Evolutionary conservation across 1,140 invertebrate species (phyloP).

Genomic region (Drosophila fuyamai): DNA sequence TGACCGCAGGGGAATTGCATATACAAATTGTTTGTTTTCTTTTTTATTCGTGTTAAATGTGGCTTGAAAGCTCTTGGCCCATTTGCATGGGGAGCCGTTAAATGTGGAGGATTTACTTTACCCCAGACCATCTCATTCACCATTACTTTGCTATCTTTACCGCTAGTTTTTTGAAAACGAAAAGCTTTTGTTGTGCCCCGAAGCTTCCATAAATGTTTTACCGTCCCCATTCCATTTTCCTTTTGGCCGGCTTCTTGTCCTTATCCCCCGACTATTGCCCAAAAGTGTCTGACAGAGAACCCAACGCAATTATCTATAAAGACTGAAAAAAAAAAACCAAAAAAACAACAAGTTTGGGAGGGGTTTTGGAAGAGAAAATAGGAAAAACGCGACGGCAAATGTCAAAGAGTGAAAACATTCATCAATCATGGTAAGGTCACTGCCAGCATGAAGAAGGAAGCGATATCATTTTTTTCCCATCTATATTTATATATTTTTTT

Average conservation of each 20-base stretch:
- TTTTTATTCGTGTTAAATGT: constrained; percentile 44
- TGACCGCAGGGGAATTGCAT: constrained; percentile 17
- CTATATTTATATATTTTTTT: constrained; percentile 18
- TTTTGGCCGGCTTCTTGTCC: constrained; percentile 2
- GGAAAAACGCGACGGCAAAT: constrained; percentile 68
- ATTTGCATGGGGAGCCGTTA: constrained; percentile 4
- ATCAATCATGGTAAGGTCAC: constrained; percentile 81
- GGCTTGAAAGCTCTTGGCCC: constrained; percentile 39
- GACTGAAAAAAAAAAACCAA: constrained; percentile 6
- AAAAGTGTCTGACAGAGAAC: constrained; percentile 34
- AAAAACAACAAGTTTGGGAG: neutral
- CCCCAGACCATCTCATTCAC: neutral
- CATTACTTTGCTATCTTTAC: constrained; percentile 2
- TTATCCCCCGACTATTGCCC: constrained; percentile 24
- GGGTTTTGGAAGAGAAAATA: constrained; percentile 1
- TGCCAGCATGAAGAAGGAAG: constrained; percentile 49
- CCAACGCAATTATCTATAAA: constrained; percentile 68
- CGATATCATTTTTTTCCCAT: constrained; percentile 30
- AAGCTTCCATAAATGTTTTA: constrained; percentile 39
- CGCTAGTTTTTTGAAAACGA: constrained; percentile 11
- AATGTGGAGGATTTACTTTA: neutral
- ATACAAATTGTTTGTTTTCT: constrained; percentile 20
- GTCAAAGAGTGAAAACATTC: constrained; percentile 81
- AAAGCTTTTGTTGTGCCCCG: constrained; percentile 10
- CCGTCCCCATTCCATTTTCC: neutral